Percentiles rank a stretch among this genome's conserved stretches.
phyloP scores from a whole-genome alignment of 2,888 invertebrate species.

The Rutpela maculata region DNA sequence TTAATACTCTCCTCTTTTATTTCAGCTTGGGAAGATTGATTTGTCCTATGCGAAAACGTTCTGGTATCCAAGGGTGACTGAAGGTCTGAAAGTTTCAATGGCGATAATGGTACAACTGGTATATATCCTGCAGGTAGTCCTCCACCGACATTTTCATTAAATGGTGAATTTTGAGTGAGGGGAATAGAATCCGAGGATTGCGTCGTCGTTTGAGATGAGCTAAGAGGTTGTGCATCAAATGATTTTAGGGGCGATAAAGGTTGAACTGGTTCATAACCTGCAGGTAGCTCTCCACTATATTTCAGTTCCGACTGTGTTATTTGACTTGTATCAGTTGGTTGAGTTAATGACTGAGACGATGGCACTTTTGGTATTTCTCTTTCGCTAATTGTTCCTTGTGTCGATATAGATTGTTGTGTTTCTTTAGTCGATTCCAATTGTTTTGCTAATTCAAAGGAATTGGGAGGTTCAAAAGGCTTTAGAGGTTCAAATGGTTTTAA shows the following conservation, averaged over 20 bases:
- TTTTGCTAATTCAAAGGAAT: constrained; percentile 69
- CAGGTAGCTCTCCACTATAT: constrained; percentile 40
- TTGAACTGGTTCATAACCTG: constrained; percentile 57
- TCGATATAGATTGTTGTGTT: neutral
- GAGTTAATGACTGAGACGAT: neutral
- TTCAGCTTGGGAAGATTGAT: constrained; percentile 62
- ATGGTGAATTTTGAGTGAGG: neutral
- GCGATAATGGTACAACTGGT: constrained; percentile 60
- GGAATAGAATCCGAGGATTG: neutral
- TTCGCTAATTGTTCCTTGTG: neutral
- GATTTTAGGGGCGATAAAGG: constrained; percentile 51
- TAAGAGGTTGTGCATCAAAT: constrained; percentile 29
- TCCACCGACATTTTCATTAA: constrained; percentile 13
- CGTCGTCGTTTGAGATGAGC: neutral
- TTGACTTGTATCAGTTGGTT: neutral
- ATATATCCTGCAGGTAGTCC: constrained; percentile 57
- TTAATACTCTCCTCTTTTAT: constrained; percentile 77
- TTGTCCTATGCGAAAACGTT: constrained; percentile 30
- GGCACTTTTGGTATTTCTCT: neutral
- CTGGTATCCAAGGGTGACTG: constrained; percentile 44
- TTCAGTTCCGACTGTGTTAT: neutral
- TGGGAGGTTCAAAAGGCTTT: constrained; percentile 68
- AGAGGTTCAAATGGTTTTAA: constrained; percentile 68
- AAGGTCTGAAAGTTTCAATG: constrained; percentile 52
- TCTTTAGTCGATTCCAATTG: constrained; percentile 57